These are phyloP conservation scores for Scopus umbretta DNA, from an alignment of 2,113 vertebrate species.

Conservation along the genomic window DNA sequence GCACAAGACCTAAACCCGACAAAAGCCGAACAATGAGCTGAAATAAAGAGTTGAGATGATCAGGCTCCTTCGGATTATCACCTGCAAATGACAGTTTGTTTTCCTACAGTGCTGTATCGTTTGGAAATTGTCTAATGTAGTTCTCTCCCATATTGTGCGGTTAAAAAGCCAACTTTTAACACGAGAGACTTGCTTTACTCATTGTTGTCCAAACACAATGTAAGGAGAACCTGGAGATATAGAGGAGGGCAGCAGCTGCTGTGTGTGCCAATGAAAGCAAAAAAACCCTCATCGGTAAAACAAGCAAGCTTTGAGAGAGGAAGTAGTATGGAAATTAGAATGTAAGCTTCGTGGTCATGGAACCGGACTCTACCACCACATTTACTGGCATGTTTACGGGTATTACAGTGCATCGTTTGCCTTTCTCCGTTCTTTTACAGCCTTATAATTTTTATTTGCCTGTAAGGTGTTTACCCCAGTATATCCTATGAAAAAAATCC, in stretches of 20 bases:
- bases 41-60: not conserved
- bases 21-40: slow-evolving; percentile 8
- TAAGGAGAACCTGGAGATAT: not conserved
- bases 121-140: not conserved
- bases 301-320: not conserved
- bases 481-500: not conserved
- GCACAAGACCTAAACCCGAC: not conserved
- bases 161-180: not conserved
- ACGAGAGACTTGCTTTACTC: not conserved
- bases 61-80: not conserved
- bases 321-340: not conserved
- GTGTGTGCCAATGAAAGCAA: not conserved
- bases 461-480: not conserved
- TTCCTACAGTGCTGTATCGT: not conserved
- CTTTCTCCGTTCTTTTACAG: not conserved
- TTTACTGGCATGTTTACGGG: not conserved
- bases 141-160: not conserved
- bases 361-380: not conserved
- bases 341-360: not conserved
- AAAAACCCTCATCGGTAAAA: not conserved
- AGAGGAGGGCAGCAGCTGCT: not conserved
- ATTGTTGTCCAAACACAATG: not conserved
- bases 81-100: not conserved
- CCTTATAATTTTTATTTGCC: not conserved
- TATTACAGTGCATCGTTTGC: not conserved